These are phyloP conservation scores for Lerista edwardsae DNA, from an alignment of 2,797 vertebrate genomes.

Conservation along the genomic window DNA sequence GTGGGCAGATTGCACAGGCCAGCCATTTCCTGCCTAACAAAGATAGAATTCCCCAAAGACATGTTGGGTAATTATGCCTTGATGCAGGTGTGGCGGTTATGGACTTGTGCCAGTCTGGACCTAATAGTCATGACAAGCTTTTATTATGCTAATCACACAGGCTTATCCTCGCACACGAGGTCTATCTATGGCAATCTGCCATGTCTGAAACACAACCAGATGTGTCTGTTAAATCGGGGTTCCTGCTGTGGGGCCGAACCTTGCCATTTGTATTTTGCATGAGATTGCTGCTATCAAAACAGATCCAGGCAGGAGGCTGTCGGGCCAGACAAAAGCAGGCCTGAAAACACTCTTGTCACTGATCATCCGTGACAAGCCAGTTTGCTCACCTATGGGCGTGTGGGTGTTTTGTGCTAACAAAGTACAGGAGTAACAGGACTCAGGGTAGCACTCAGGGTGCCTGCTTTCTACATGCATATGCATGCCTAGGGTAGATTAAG, in stretches of 20 bases:
- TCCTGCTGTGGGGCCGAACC: conserved; percentile 16
- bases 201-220: conserved; percentile 33
- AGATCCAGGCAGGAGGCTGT: background rate
- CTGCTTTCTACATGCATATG: background rate
- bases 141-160: conserved; percentile 23
- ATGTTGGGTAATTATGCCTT: background rate
- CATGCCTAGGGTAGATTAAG: background rate
- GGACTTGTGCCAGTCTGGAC: background rate
- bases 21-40: conserved; percentile 11
- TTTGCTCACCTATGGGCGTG: background rate
- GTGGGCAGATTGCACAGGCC: background rate
- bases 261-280: conserved; percentile 21
- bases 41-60: conserved; percentile 18
- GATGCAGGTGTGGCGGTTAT: conserved; percentile 6
- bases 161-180: background rate
- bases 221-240: conserved; percentile 32
- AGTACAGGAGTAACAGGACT: background rate
- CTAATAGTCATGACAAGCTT: conserved; percentile 4
- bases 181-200: conserved; percentile 22
- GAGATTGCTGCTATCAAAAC: background rate
- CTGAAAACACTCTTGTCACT: background rate
- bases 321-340: background rate
- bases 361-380: background rate
- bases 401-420: background rate
- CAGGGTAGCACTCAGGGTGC: background rate